These are phyloP conservation scores for Tenthredo scrophulariae DNA, from an alignment of 2,888 invertebrate species.

Conservation along the genomic window DNA sequence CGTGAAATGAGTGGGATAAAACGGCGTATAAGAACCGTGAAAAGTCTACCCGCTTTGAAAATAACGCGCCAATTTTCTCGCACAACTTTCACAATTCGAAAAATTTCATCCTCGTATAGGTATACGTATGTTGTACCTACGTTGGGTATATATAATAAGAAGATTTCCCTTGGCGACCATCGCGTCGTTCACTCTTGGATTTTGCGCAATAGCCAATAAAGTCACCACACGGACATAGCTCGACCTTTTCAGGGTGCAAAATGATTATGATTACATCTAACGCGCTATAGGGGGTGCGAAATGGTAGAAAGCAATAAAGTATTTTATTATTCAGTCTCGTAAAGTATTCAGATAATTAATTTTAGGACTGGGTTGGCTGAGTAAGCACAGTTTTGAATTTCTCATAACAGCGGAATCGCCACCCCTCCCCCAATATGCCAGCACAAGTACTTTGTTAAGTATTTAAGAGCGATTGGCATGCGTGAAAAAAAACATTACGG, in stretches of 20 bases:
- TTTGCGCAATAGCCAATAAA: conserved; percentile 25
- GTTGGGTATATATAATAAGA: conserved; percentile 15
- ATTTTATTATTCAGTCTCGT: conserved; percentile 14
- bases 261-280: conserved; percentile 18
- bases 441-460: conserved; percentile 4
- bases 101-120: neutral
- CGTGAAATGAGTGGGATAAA: neutral
- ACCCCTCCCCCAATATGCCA: neutral
- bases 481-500: conserved; percentile 30
- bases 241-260: neutral
- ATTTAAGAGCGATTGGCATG: conserved; percentile 21
- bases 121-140: neutral
- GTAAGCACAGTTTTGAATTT: conserved; percentile 10
- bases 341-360: conserved; percentile 7
- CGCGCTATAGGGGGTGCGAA: neutral
- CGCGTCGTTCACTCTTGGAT: neutral
- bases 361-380: neutral
- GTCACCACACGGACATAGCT: neutral
- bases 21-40: neutral
- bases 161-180: conserved; percentile 47
- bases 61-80: conserved; percentile 20
- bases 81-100: neutral
- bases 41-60: neutral
- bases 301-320: neutral
- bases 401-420: neutral